A percentile compares a stretch with the other conserved stretches of the same genome.
phyloP scores from a whole-genome alignment of 2,888 invertebrate species.

The Tinea pellionella region DNA sequence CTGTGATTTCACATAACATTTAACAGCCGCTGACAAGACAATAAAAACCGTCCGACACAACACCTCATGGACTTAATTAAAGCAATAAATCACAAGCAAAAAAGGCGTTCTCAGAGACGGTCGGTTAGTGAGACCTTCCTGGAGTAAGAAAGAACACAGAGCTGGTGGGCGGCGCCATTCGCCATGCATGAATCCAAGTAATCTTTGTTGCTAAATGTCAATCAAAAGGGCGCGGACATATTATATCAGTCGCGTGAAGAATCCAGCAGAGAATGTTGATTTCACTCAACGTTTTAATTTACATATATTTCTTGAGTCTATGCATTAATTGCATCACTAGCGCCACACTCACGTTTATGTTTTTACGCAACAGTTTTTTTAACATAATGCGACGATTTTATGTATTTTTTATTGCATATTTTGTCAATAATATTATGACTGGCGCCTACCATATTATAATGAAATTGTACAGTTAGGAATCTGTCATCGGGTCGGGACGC shows the following conservation, averaged over 20 bases:
- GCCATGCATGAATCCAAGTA: background rate
- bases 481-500: conserved; percentile 28
- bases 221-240: conserved; percentile 10
- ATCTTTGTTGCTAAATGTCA: conserved; percentile 16
- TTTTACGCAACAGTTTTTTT: conserved; percentile 21
- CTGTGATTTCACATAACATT: conserved; percentile 12
- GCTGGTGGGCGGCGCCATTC: conserved; percentile 15
- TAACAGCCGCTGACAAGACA: conserved; percentile 21
- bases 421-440: conserved; percentile 41
- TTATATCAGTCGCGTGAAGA: background rate
- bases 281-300: conserved; percentile 14
- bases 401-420: conserved; percentile 39
- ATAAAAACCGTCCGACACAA: conserved; percentile 17
- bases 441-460: conserved; percentile 20
- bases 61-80: conserved; percentile 29
- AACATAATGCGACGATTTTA: conserved; percentile 25
- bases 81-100: conserved; percentile 19
- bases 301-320: conserved; percentile 17
- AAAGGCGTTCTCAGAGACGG: conserved; percentile 11
- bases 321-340: conserved; percentile 34
- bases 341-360: conserved; percentile 27
- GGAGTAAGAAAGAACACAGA: conserved; percentile 20
- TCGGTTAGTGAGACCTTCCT: conserved; percentile 27
- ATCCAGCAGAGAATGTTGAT: conserved; percentile 12
- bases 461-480: conserved; percentile 56